A percentile compares a stretch with the other conserved stretches of the same genome.
These are phyloP conservation scores for Dendroctonus ponderosae DNA, from an alignment of 1,140 invertebrate species.

Conservation along the genomic window DNA sequence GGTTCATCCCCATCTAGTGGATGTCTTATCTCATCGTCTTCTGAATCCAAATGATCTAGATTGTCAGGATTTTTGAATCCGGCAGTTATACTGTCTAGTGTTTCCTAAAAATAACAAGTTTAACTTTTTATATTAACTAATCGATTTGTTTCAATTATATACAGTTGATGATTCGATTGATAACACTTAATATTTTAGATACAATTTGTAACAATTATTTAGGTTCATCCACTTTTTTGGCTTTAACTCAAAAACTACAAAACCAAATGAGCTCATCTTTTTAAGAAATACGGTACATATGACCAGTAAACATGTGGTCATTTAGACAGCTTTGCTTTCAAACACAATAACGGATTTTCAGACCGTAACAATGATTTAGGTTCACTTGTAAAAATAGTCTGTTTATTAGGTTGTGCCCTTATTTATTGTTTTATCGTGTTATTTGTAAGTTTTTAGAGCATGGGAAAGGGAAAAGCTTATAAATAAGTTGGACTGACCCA, in stretches of 20 bases:
- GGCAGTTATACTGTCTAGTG: constrained; percentile 46
- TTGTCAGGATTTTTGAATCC: constrained; percentile 29
- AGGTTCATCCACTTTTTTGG: neutral
- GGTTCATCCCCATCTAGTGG: constrained; percentile 15
- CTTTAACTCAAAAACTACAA: too few relatives aligned
- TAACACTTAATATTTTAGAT: neutral
- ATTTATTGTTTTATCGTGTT: neutral
- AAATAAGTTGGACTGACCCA: too few relatives aligned
- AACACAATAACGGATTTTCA: too few relatives aligned
- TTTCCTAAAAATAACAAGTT: constrained; percentile 37
- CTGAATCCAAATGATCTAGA: constrained; percentile 23
- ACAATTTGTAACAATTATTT: neutral
- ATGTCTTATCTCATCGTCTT: constrained; percentile 22
- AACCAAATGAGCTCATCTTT: too few relatives aligned
- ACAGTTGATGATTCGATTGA: neutral
- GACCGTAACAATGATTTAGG: too few relatives aligned
- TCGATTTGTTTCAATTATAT: neutral
- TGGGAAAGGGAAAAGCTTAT: too few relatives aligned
- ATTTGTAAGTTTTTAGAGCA: neutral
- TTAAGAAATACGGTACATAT: too few relatives aligned
- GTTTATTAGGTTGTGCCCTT: neutral
- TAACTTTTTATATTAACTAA: neutral
- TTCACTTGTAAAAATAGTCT: too few relatives aligned
- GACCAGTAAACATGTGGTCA: too few relatives aligned
- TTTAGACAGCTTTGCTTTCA: too few relatives aligned